phyloP scores from a whole-genome alignment of 2,888 invertebrate genomes.

The Azorinus chamasolen region DNA sequence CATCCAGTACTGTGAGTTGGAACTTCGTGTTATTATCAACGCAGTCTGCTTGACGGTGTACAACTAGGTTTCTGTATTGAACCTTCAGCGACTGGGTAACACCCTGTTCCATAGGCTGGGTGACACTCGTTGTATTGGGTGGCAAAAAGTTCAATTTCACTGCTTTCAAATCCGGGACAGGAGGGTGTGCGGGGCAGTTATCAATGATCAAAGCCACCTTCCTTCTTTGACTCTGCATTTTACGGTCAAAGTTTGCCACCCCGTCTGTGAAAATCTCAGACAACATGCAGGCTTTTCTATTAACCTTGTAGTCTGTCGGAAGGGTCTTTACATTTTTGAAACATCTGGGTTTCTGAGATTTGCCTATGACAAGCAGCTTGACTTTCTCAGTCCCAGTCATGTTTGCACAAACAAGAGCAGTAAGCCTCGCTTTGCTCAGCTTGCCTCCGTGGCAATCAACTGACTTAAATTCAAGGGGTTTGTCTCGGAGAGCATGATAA shows the following conservation, averaged over 20 bases:
- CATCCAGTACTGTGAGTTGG: constrained; percentile 41
- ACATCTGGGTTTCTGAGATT: constrained; percentile 56
- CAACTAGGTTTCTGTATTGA: constrained; percentile 53
- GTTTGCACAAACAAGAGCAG: constrained; percentile 47
- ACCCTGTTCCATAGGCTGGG: constrained; percentile 73
- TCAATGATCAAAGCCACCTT: constrained; percentile 63
- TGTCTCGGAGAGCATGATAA: constrained; percentile 49
- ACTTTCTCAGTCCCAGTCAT: constrained; percentile 62
- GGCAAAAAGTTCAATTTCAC: constrained; percentile 67
- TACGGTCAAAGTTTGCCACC: constrained; percentile 53
- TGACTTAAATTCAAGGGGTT: constrained; percentile 44
- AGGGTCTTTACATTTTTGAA: constrained; percentile 59
- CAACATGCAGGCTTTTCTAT: constrained; percentile 63
- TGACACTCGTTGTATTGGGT: constrained; percentile 65
- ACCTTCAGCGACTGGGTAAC: no score
- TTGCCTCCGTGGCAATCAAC: constrained; percentile 52
- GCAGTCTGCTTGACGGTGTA: constrained; percentile 8
- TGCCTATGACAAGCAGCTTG: constrained; percentile 60
- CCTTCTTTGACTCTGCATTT: constrained; percentile 34
- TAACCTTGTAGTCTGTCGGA: constrained; percentile 47
- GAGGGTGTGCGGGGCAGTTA: constrained; percentile 69
- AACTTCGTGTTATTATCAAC: constrained; percentile 31
- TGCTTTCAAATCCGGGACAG: constrained; percentile 43
- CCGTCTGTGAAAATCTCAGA: constrained; percentile 62
- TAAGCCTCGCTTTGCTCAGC: constrained; percentile 52